These are phyloP conservation scores for Gastrophysa polygoni DNA, from an alignment of 2,888 invertebrate genomes.

Conservation along the genomic window DNA sequence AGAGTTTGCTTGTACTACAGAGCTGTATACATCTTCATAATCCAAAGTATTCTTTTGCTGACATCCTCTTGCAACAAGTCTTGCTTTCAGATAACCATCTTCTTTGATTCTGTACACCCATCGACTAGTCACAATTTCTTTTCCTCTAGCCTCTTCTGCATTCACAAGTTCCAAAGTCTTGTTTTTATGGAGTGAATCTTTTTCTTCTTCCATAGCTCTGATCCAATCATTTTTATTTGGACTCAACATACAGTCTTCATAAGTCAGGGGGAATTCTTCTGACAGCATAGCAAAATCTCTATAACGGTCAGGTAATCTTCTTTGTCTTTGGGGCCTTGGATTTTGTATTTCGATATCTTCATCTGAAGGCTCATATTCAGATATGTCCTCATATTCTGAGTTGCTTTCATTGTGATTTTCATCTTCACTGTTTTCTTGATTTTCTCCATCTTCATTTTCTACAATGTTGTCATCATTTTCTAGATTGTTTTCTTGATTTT, in stretches of 20 bases:
- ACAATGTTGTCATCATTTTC: no score
- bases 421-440: not conserved
- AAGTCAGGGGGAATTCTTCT: slow-evolving; percentile 2
- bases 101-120: slow-evolving; percentile 39
- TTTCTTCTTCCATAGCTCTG: slow-evolving; percentile 35
- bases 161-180: slow-evolving; percentile 32
- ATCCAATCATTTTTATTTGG: slow-evolving; percentile 21
- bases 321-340: not conserved
- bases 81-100: slow-evolving; percentile 33
- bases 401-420: not conserved
- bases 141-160: slow-evolving; percentile 22
- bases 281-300: slow-evolving; percentile 5
- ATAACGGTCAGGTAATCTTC: slow-evolving; percentile 6
- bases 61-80: slow-evolving; percentile 33
- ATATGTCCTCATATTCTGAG: not conserved
- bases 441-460: not conserved
- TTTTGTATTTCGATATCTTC: not conserved
- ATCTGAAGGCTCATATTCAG: not conserved
- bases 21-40: slow-evolving; percentile 21
- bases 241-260: slow-evolving; percentile 13
- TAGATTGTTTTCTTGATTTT: no score
- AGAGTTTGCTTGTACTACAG: slow-evolving; percentile 13
- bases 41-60: slow-evolving; percentile 22
- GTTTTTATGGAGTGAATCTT: slow-evolving; percentile 33
- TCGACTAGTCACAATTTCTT: slow-evolving; percentile 30